Evolutionary conservation across 2,113 vertebrate species (phyloP), one percentile per base, ranked within the genome.

Genomic region (Empidonax alnorum): DNA sequence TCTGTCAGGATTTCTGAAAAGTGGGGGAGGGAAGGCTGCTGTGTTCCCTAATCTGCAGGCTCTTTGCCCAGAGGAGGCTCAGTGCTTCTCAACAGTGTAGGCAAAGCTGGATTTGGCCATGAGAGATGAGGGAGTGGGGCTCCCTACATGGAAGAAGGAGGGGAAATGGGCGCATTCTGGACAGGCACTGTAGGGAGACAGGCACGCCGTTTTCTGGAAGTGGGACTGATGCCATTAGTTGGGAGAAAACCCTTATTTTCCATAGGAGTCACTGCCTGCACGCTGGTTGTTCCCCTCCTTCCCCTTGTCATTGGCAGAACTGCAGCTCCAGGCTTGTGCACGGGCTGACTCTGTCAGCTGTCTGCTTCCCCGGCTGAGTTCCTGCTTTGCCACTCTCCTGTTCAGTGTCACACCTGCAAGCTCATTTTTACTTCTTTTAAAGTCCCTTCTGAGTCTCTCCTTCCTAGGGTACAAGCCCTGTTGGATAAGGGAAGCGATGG

Each of bases 111-210:
- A 3, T 53, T 62, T 49, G 41, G 31, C 28, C 7, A 2, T 24
- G 42, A 53, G 37, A 71, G 37, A 10, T 3, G 2, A 30, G 56
- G 49, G 30, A 77, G 28, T 21, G 17, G 20, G 11, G 17, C 15
- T 89, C n/a, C 7, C 5, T 75, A 8, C 35, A 39, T 10, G 37
- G 68, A 56, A 69, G 35, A 18, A 12, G 24, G 14, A 81, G 35
- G 39, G 7, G 13, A 73, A 84, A 28, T 0, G 0, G 23, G 11
- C 0, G 0, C 16, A 3, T 68, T 87, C 91, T 49, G 37, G 28
- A 49, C 22, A 37, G n/a, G 16, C 80, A 24, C n/a, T n/a, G 44
- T 31, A 17, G 41, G 4, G 39, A 25, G 6, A 44, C 12, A 44
- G 46, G 6, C 2, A 4, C 15, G 12, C 25, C 0, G 0, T 47